Evolutionary conservation across 2,888 invertebrate genomes (phyloP), one percentile per base, ranked within the genome.

Genomic region (Volucella bombylans): DNA sequence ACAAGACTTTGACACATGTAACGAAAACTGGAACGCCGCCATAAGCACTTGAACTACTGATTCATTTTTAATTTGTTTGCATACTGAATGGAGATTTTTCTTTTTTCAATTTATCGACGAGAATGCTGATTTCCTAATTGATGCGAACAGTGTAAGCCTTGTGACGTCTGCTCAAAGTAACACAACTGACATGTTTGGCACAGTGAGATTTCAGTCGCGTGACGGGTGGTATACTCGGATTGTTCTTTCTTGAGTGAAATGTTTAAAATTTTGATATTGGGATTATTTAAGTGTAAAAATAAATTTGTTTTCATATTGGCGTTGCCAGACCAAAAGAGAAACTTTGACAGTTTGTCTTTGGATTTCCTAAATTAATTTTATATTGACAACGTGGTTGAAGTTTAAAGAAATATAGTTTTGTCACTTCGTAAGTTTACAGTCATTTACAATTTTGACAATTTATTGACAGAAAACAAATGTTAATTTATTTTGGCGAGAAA

Each of bases 261-360:
- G 61, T 62, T 62, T 62, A 47, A 62, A 62, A 62, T 31, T 31
- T 31, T 31, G 61, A 62, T 47, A 47, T 62, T 62, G 45, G 10
- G 31, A 4, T 62, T 62, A 31, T 23, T 45, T 47, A n/a, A n/a
- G 47, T 10, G 45, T 31, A 31, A 62, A 62, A 62, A 62, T 61
- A 43, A 2, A 23, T 62, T 45, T 62, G 6, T 31, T 31, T 6
- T 1, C 18, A 18, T 18, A 18, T 23, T 23, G 2, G 23, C 23
- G 2, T 23, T 23, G 23, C 4, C 23, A 23, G 23, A 23, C 23
- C 4, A 6, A 4, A 31, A 31, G 4, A 6, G 31, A 6, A 31
- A 31, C 31, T 31, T 6, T 31, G 31, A 31, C 6, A 31, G 6
- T 31, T 31, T 31, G 23, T 23, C 0, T 23, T 23, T 23, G 23